Evolutionary conservation across 2,797 vertebrate genomes (phyloP), one percentile per base, ranked within the genome.

Genomic region (Dermochelys coriacea): DNA sequence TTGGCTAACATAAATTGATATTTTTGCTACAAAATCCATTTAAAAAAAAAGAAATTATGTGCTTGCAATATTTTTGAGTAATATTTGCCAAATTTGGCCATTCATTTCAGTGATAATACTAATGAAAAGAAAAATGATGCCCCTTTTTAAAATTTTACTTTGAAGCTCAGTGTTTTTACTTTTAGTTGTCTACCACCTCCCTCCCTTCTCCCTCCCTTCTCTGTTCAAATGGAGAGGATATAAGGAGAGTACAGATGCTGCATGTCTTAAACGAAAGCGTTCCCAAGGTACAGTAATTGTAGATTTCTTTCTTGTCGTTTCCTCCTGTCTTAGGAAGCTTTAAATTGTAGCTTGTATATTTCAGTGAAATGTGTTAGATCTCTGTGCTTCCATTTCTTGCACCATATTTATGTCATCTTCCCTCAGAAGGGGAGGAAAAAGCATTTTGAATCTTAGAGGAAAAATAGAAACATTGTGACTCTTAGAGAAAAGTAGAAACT

Each of bases 161-260:
- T 98, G 98, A 98, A 98, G 98, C 98, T 99, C 98, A 99, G 98
- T 99, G 97, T 99, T 98, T 99, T 99, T 99, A 98, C 98, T 99
- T 98, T 99, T 99, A 99, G 99, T 99, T 99, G 98, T 99, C 99
- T 98, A 99, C 99, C 98, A 99, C 97, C 98, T 99, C 98, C 99
- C 99, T 98, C 98, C 99, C 98, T 99, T 99, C 99, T 99, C 99
- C 99, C 99, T 99, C 98, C 99, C 99, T 96, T 99, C 99, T 99
- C 98, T 99, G 98, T 99, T 99, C 99, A 99, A 99, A 99, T 99
- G 99, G 99, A 99, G 99, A 98, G 99, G 99, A 99, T 99, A 99
- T 99, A 99, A 99, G 98, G 99, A 99, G 98, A 99, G 98, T 98
- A 98, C 99, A 99, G 99, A 98, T 98, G 98, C 99, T 89, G 98